These are phyloP conservation scores for Creontiades dilutus DNA, from an alignment of 2,888 invertebrate species.

Conservation along the genomic window DNA sequence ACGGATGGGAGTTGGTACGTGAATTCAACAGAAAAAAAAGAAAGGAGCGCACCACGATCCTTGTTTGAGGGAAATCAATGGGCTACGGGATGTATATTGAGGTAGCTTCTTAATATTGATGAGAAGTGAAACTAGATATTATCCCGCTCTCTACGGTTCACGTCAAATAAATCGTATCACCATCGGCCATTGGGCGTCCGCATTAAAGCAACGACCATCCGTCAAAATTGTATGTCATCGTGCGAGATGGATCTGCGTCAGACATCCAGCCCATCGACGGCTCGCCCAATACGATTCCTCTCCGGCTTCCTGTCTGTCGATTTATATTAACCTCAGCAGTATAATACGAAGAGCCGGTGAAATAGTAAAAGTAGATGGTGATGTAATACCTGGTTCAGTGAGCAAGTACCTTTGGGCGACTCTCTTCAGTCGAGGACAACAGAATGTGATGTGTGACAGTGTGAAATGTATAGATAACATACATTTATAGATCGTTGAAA, in stretches of 20 bases:
- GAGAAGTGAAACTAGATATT: constrained; percentile 53
- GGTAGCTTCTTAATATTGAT: constrained; percentile 59
- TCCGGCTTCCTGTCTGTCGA: constrained; percentile 38
- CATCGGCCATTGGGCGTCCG: constrained; percentile 8
- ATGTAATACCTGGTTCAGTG: background rate
- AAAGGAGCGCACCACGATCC: background rate
- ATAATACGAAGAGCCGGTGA: background rate
- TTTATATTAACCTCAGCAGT: background rate
- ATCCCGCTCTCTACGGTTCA: constrained; percentile 26
- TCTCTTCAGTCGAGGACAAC: too few species aligned
- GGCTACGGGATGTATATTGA: constrained; percentile 48
- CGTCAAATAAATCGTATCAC: constrained; percentile 15
- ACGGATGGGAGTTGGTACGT: too few species aligned
- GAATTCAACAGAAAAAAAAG: background rate
- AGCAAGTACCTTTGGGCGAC: too few species aligned
- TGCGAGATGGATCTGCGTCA: constrained; percentile 53
- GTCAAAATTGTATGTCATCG: constrained; percentile 56
- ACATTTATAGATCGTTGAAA: too few species aligned
- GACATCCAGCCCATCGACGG: background rate
- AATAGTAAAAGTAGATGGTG: background rate
- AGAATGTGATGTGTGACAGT: too few species aligned
- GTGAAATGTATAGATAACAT: too few species aligned
- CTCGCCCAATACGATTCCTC: background rate
- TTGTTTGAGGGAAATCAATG: background rate
- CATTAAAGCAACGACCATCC: constrained; percentile 59